These are phyloP conservation scores for Acanthis flammea DNA, from an alignment of 2,797 vertebrate species.

Conservation along the genomic window DNA sequence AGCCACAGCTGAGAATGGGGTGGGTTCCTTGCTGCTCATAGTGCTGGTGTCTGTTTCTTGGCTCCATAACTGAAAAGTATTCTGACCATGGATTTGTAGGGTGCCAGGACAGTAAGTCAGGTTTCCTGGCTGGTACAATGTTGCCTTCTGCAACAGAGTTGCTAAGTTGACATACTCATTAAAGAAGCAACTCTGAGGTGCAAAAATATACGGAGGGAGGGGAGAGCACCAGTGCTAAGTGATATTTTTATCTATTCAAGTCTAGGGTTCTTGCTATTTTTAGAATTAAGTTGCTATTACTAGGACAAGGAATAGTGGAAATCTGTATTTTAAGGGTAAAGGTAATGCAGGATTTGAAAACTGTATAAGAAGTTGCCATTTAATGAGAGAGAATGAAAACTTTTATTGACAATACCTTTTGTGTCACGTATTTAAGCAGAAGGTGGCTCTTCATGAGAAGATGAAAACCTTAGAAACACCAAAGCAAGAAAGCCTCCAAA, in stretches of 20 bases:
- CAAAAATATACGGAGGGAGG: background rate
- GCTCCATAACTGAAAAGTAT: background rate
- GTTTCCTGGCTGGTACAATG: background rate
- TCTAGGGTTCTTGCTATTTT: background rate
- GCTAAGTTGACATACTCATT: background rate
- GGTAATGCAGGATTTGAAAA: background rate
- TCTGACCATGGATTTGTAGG: background rate
- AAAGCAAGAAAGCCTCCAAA: background rate
- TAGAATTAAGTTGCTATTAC: background rate
- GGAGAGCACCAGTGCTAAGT: background rate
- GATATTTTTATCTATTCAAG: background rate
- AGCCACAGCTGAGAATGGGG: background rate
- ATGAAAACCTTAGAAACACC: background rate
- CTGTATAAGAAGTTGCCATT: background rate
- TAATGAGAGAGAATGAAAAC: background rate
- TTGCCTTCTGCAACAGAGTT: background rate
- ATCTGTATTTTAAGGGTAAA: background rate
- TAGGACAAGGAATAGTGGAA: background rate
- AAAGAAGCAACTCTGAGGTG: background rate
- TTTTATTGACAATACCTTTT: background rate
- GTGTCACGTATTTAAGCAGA: background rate
- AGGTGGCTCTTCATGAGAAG: background rate
- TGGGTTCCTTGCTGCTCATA: background rate
- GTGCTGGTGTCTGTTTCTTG: background rate
- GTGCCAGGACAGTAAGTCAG: background rate